Conservation (phyloP, 2,888 invertebrate genomes). For the Drosophila anomelani region DNA sequence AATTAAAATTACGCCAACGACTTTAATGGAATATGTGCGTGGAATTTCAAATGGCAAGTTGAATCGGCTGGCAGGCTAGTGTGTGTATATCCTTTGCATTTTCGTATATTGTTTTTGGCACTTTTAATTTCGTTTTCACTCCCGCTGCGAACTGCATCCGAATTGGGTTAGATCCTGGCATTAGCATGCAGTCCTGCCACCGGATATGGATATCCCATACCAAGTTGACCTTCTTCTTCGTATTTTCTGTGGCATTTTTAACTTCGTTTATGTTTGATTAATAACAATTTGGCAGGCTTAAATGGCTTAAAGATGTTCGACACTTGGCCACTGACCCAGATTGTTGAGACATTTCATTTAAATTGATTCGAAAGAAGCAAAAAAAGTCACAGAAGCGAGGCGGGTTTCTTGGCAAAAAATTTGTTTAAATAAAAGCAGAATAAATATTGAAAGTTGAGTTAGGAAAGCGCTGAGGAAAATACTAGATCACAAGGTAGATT, state of each 20-base stretch:
- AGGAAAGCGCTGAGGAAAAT: neutral
- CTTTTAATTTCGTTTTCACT: slow-evolving; percentile 38
- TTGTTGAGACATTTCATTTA: neutral
- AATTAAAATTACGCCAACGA: slow-evolving; percentile 72
- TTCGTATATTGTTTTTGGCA: slow-evolving; percentile 22
- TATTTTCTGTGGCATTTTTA: neutral
- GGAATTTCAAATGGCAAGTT: slow-evolving; percentile 58
- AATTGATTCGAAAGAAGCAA: neutral
- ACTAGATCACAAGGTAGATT: neutral
- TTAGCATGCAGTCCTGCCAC: slow-evolving; percentile 28
- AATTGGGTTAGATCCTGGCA: slow-evolving; percentile 20
- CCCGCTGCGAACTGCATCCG: slow-evolving; percentile 16
- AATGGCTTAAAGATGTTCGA: slow-evolving; percentile 1
- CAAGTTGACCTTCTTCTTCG: neutral
- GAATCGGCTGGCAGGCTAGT: slow-evolving; percentile 30
- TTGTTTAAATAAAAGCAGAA: neutral
- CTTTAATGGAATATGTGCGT: slow-evolving; percentile 74
- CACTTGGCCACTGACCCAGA: neutral
- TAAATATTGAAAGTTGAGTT: neutral
- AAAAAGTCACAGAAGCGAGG: neutral
- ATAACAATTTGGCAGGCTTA: neutral
- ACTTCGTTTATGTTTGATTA: slow-evolving; percentile 2
- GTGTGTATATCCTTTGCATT: slow-evolving; percentile 7
- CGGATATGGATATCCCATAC: neutral
- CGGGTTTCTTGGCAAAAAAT: neutral